Evolutionary conservation across 2,113 vertebrate species (phyloP), one percentile per base, ranked within the genome.

Genomic region (Ceyx margarethae): DNA sequence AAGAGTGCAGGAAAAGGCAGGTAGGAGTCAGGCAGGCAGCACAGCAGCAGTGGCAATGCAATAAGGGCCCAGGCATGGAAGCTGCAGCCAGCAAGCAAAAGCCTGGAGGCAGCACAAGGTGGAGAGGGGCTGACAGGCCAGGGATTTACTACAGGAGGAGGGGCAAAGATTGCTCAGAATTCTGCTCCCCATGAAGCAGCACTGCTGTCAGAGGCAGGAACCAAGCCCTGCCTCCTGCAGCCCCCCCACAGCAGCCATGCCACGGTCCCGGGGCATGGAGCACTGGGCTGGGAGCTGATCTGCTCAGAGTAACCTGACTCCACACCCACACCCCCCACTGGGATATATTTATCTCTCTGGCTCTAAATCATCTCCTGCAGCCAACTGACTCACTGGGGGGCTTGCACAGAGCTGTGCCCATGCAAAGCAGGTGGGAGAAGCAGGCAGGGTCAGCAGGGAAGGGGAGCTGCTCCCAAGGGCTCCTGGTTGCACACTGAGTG

Each of bases 401-500:
- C 92, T 93, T 40, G 60, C 83, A 51, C 64, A 75, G 89, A 93
- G 89, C 89, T 89, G 93, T 75, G 91, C 81, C 87, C 89, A 66
- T 74, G 93, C 77, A 35, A 35, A 84, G 95, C 95, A 96, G 92
- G 89, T 92, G 95, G 83, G 65, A 65, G 77, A 72, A 64, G 89
- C 79, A 90, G 76, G 54, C 92, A 85, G 76, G 74, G 61, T 65
- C 67, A 35, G n/a, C 23, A 79, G 51, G 78, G 57, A 58, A 67
- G 56, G 26, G 68, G 46, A 88, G 66, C 57, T 86, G 73, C 83
- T 64, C 65, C 89, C 81, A 35, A 86, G n/a, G 86, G 62, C 58
- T 85, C 77, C 54, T 48, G 73, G n/a, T 25, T 42, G 71, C 21
- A 16, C 45, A 10, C 37, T 43, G 10, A 82, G 69, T 0, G 1